Percentiles rank a stretch among this genome's conserved stretches.
Evolutionary conservation across 2,888 invertebrate genomes (phyloP).

Genomic region (Hypena proboscidalis): DNA sequence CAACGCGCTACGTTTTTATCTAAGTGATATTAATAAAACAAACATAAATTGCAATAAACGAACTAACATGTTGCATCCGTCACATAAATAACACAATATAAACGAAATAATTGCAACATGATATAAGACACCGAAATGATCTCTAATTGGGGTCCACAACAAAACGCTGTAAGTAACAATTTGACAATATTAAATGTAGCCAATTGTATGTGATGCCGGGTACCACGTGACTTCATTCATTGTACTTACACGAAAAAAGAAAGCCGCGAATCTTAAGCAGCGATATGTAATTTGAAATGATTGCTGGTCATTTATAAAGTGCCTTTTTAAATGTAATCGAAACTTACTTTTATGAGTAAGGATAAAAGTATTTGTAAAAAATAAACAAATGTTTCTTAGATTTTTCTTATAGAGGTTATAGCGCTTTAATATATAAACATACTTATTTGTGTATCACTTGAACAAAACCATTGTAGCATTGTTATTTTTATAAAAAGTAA

Average conservation of each 20-base stretch:
- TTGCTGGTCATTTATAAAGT: conserved; percentile 58
- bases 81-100: conserved; percentile 31
- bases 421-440: too few species aligned
- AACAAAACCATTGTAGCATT: too few species aligned
- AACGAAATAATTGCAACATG: conserved; percentile 41
- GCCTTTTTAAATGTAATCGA: conserved; percentile 49
- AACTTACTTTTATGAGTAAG: conserved; percentile 23
- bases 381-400: too few species aligned
- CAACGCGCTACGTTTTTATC: conserved; percentile 33
- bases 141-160: conserved; percentile 51
- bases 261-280: conserved; percentile 45
- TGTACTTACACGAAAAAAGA: conserved; percentile 46
- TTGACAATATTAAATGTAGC: conserved; percentile 57
- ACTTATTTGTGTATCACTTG: too few species aligned
- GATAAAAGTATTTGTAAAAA: conserved; percentile 3
- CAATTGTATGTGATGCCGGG: conserved; percentile 51
- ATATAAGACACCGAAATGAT: conserved; percentile 46
- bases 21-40: background rate
- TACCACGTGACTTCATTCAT: conserved; percentile 61
- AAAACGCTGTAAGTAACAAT: conserved; percentile 57
- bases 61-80: background rate
- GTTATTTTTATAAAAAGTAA: too few species aligned
- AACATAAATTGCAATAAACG: conserved; percentile 3
- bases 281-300: conserved; percentile 60
- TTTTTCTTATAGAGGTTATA: too few species aligned